Evolutionary conservation across 2,797 vertebrate genomes (phyloP).

Genomic region (Xiphophorus birchmanni): DNA sequence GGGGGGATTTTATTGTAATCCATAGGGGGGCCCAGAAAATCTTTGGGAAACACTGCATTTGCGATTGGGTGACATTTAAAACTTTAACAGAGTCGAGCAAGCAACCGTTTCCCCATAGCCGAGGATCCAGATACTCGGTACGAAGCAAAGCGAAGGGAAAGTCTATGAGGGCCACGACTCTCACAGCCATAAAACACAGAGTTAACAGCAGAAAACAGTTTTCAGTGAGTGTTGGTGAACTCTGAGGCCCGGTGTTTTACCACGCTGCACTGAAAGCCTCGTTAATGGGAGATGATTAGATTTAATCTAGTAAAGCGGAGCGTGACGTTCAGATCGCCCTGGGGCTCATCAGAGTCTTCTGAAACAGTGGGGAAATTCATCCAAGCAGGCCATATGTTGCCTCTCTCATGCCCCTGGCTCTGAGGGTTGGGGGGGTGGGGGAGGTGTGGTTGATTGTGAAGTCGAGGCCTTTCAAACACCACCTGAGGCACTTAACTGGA

Average conservation of each 20-base stretch:
- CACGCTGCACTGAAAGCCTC: constrained; percentile 76
- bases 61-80: no score
- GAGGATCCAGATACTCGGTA: no score
- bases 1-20: no score
- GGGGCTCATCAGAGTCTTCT: constrained; percentile 62
- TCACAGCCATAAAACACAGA: constrained; percentile 74
- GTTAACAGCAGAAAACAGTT: constrained; percentile 63
- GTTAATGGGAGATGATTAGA: constrained; percentile 84
- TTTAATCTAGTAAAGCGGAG: constrained; percentile 82
- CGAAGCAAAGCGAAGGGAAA: constrained; percentile 54
- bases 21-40: no score
- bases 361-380: constrained; percentile 80
- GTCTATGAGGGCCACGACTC: constrained; percentile 64
- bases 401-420: constrained; percentile 41
- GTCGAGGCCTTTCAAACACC: constrained; percentile 63
- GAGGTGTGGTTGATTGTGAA: constrained; percentile 53
- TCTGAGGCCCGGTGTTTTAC: constrained; percentile 62
- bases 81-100: no score
- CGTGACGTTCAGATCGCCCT: constrained; percentile 74
- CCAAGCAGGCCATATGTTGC: constrained; percentile 68
- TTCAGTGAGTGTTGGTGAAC: constrained; percentile 44
- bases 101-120: no score
- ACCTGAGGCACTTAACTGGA: constrained; percentile 74
- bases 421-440: constrained; percentile 21
- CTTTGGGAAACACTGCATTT: no score